Evolutionary conservation across 2,888 invertebrate genomes (phyloP).

Genomic region (Bellardia pandia): DNA sequence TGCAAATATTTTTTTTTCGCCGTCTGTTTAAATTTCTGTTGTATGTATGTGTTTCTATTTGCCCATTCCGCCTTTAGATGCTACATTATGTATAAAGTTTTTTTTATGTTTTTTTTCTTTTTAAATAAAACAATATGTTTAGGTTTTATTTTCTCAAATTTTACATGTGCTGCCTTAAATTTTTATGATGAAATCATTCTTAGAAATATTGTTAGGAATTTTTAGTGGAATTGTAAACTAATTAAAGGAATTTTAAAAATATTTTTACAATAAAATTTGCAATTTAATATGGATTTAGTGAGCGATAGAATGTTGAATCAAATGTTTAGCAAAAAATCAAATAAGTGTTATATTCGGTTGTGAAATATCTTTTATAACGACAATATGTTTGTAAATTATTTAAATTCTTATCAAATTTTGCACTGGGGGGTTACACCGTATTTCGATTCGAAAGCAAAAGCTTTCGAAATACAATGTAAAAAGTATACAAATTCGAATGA

Average conservation of each 20-base stretch:
- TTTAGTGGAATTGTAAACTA: neutral
- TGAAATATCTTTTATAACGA: too few relatives aligned
- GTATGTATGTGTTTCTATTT: neutral
- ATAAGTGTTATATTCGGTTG: too few relatives aligned
- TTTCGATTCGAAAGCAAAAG: too few relatives aligned
- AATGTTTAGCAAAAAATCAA: too few relatives aligned
- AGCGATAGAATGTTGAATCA: too few relatives aligned
- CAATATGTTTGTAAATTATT: too few relatives aligned
- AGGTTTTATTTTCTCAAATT: neutral
- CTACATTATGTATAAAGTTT: neutral
- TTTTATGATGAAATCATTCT: conserved; percentile 61
- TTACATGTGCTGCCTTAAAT: conserved; percentile 53
- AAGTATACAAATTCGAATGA: too few relatives aligned
- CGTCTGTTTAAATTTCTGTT: neutral
- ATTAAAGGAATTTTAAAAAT: neutral
- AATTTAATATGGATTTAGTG: too few relatives aligned
- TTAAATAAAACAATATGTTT: neutral
- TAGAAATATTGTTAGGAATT: conserved; percentile 1
- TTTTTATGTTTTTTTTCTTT: conserved; percentile 3
- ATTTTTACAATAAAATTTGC: neutral
- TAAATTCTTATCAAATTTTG: too few relatives aligned
- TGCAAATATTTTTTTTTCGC: conserved; percentile 46
- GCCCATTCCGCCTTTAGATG: conserved; percentile 7
- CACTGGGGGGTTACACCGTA: too few relatives aligned
- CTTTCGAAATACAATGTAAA: too few relatives aligned